Percentiles rank a stretch among this genome's conserved stretches.
These are phyloP conservation scores for Coilia nasus DNA, from an alignment of 2,797 vertebrate species.

Conservation along the genomic window DNA sequence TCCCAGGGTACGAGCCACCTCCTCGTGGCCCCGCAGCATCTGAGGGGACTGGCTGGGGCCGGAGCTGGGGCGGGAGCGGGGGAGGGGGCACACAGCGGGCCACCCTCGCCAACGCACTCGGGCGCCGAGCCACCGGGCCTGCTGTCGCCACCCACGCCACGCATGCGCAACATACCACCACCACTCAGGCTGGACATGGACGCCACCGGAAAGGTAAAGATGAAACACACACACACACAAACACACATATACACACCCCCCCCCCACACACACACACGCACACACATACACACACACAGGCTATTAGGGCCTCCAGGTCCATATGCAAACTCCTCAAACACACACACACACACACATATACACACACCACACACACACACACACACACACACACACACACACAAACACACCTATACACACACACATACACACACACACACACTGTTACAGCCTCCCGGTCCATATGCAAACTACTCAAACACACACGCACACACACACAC, in stretches of 20 bases:
- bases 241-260: neutral
- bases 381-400: constrained; percentile 11
- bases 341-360: too few species aligned
- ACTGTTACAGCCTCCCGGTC: too few species aligned
- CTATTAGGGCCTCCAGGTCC: too few species aligned
- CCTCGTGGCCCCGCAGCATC: constrained; percentile 42
- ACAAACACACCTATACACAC: neutral
- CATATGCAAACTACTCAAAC: too few species aligned
- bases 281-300: too few species aligned
- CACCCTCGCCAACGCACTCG: constrained; percentile 50
- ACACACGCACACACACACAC: too few species aligned
- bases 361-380: neutral
- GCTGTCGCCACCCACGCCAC: constrained; percentile 43
- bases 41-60: constrained; percentile 43
- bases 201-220: constrained; percentile 64
- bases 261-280: too few species aligned
- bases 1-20: constrained; percentile 61
- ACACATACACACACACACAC: neutral
- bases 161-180: constrained; percentile 58
- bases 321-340: too few species aligned
- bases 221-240: constrained; percentile 6
- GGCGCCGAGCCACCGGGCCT: constrained; percentile 37
- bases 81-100: constrained; percentile 53
- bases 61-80: neutral
- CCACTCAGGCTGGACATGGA: constrained; percentile 69